These are phyloP conservation scores for Lepeophtheirus salmonis DNA, from an alignment of 1,140 invertebrate genomes.

Conservation along the genomic window DNA sequence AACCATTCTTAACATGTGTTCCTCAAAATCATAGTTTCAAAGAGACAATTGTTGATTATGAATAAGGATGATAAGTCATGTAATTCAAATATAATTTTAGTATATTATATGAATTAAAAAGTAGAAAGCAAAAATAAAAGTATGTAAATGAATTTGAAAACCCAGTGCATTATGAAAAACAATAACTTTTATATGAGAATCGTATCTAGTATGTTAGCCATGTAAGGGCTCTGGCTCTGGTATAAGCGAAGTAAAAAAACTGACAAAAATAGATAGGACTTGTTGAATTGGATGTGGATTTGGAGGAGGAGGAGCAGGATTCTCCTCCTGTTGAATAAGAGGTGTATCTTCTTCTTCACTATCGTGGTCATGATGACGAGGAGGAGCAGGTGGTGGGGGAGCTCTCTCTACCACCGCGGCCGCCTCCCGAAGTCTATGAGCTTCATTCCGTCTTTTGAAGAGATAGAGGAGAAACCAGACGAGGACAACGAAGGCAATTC, in stretches of 20 bases:
- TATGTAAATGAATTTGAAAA: too few relatives aligned
- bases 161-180: too few relatives aligned
- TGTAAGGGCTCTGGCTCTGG: neutral
- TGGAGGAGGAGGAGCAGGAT: neutral
- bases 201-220: too few relatives aligned
- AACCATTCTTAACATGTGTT: too few relatives aligned
- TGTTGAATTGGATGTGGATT: neutral
- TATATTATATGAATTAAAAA: too few relatives aligned
- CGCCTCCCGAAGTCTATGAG: neutral
- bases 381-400: neutral
- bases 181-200: too few relatives aligned
- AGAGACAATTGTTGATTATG: too few relatives aligned
- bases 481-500: neutral
- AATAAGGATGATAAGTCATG: too few relatives aligned
- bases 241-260: neutral
- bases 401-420: neutral
- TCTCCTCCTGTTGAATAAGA: neutral
- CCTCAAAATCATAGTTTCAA: too few relatives aligned
- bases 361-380: neutral
- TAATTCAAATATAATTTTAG: too few relatives aligned
- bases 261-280: neutral
- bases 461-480: neutral
- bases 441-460: neutral
- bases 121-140: too few relatives aligned
- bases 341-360: neutral